These are phyloP conservation scores for Chironomus riparius DNA, from an alignment of 2,888 invertebrate genomes.

Conservation along the genomic window DNA sequence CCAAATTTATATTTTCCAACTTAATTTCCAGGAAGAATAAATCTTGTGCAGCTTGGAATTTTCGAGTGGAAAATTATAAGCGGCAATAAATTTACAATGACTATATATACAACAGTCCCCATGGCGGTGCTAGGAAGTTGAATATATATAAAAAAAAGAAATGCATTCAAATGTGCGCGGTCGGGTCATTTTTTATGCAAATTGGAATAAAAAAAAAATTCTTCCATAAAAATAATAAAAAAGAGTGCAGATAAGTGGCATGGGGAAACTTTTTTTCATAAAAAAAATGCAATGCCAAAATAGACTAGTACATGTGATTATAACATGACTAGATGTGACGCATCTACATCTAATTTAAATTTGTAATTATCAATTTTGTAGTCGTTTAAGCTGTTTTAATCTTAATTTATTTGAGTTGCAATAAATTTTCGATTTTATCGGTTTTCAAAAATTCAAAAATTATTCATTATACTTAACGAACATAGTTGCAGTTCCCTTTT, in stretches of 20 bases:
- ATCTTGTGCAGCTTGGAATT: constrained; percentile 17
- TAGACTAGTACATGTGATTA: too few relatives aligned
- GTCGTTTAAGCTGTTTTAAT: too few relatives aligned
- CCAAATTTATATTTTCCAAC: constrained; percentile 27
- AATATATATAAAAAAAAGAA: not conserved
- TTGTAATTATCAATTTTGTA: too few relatives aligned
- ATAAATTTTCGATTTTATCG: too few relatives aligned
- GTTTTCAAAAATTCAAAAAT: too few relatives aligned
- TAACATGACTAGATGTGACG: too few relatives aligned
- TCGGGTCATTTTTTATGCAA: constrained; percentile 10
- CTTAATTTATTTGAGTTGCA: too few relatives aligned
- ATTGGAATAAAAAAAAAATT: not conserved
- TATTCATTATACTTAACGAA: too few relatives aligned
- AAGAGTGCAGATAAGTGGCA: not conserved
- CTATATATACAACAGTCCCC: not conserved
- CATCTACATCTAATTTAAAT: too few relatives aligned
- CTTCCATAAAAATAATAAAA: too few relatives aligned
- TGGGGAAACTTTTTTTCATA: not conserved
- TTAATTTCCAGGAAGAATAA: constrained; percentile 26
- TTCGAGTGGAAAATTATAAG: constrained; percentile 26
- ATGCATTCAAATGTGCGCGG: constrained; percentile 17
- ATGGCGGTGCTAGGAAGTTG: not conserved
- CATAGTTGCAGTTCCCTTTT: too few relatives aligned
- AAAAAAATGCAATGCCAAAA: too few relatives aligned
- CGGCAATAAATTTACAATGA: constrained; percentile 27